Evolutionary conservation across 37 sponge, comb jelly and placozoan genomes (phyloP).

Genomic region (Ianthella basta): DNA sequence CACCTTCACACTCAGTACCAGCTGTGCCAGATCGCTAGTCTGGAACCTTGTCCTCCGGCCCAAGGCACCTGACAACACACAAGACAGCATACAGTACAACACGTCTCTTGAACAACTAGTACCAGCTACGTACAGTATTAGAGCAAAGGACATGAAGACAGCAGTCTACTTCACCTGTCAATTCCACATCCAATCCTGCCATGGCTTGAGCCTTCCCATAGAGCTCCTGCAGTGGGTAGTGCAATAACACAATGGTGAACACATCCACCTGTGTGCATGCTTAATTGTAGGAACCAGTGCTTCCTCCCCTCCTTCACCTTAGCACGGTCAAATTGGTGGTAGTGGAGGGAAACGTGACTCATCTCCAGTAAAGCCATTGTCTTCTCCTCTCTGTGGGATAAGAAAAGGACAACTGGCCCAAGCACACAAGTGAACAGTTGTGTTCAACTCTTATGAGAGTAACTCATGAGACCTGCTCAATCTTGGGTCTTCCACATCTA

Average conservation of each 20-base stretch:
- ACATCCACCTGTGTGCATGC: not conserved
- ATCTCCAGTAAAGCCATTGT: constrained; percentile 67
- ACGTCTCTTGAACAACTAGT: too few species aligned
- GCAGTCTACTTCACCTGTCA: constrained; percentile 65
- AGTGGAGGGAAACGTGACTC: constrained; percentile 57
- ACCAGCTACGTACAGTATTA: too few species aligned
- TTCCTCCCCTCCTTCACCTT: too few species aligned
- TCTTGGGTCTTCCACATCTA: too few species aligned
- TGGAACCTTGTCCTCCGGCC: constrained; percentile 92
- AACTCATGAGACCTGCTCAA: too few species aligned
- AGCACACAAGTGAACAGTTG: too few species aligned
- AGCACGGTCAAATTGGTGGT: constrained; percentile 53
- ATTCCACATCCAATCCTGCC: constrained; percentile 10
- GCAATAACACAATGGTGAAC: not conserved
- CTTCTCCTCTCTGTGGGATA: constrained; percentile 8
- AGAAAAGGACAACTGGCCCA: not conserved
- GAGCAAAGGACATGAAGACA: too few species aligned
- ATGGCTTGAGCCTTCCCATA: constrained; percentile 43
- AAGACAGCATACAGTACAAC: too few species aligned
- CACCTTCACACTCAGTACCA: constrained; percentile 57
- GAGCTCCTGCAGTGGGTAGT: constrained; percentile 35
- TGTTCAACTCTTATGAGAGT: too few species aligned
- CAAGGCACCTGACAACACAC: constrained; percentile 54
- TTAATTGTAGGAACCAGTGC: not conserved
- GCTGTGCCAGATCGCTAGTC: constrained; percentile 73